Evolutionary conservation across 2,888 invertebrate species (phyloP).

Genomic region (Limnephilus rhombicus): DNA sequence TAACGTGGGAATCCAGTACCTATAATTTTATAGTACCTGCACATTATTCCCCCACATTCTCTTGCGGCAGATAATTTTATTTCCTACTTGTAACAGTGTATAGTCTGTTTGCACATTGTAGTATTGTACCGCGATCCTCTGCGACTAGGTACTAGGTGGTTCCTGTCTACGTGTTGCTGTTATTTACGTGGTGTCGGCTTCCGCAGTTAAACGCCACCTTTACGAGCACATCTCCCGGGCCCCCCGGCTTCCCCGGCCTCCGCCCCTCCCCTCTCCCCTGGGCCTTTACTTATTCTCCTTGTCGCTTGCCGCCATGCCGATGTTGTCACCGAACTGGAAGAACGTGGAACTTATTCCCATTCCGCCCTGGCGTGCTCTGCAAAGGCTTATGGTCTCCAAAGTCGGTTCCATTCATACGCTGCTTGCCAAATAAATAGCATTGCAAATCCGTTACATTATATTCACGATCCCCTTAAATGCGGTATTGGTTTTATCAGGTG

Average conservation of each 20-base stretch:
- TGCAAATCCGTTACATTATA: background rate
- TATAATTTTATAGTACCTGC: too few relatives aligned
- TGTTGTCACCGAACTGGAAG: slow-evolving; percentile 17
- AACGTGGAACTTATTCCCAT: background rate
- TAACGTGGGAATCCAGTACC: too few relatives aligned
- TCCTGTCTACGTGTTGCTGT: slow-evolving; percentile 41
- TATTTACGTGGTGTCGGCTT: slow-evolving; percentile 47
- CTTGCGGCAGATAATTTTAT: too few relatives aligned
- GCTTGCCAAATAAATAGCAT: too few relatives aligned
- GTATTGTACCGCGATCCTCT: background rate
- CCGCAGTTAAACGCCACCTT: slow-evolving; percentile 55
- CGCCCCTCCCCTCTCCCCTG: background rate
- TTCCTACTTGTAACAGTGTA: too few relatives aligned
- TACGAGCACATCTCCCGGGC: slow-evolving; percentile 34
- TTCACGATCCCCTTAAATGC: background rate
- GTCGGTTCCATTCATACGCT: background rate
- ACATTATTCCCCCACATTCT: too few relatives aligned
- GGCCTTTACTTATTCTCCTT: background rate
- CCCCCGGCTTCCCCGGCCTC: too few relatives aligned
- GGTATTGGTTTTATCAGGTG: background rate
- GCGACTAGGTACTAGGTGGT: background rate
- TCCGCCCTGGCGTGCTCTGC: background rate
- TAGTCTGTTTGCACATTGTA: too few relatives aligned
- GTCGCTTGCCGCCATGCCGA: background rate
- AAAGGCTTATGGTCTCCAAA: background rate